Conservation (phyloP, 2,797 vertebrate species). For the Ibycter americanus region DNA sequence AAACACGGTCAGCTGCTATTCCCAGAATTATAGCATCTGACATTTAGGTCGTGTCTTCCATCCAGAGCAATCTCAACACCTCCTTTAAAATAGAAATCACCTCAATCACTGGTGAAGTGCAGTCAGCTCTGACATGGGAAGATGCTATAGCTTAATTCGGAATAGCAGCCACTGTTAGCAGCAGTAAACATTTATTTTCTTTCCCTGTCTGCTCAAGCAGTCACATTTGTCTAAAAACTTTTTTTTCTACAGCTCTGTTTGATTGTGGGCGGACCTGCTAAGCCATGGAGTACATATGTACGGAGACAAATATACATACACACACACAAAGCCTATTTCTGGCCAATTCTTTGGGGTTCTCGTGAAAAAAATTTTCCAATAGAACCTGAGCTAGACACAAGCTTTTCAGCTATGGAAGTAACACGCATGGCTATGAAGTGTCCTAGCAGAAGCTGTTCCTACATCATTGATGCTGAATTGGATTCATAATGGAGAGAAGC, state of each 20-base stretch:
- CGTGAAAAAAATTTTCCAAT: not conserved
- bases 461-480: not conserved
- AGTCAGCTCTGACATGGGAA: not conserved
- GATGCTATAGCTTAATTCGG: not conserved
- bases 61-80: not conserved
- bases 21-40: not conserved
- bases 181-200: not conserved
- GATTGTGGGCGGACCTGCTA: not conserved
- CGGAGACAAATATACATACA: not conserved
- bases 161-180: not conserved
- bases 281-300: not conserved
- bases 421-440: not conserved
- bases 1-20: not conserved
- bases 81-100: not conserved
- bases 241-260: not conserved
- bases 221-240: not conserved
- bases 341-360: not conserved
- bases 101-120: not conserved
- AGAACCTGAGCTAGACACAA: not conserved
- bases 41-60: not conserved
- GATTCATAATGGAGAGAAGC: not conserved
- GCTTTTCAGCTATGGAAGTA: not conserved
- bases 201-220: not conserved
- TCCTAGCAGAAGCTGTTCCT: not conserved
- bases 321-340: not conserved